phyloP scores from a whole-genome alignment of 1,140 invertebrate species.

The Drosophila pandora region DNA sequence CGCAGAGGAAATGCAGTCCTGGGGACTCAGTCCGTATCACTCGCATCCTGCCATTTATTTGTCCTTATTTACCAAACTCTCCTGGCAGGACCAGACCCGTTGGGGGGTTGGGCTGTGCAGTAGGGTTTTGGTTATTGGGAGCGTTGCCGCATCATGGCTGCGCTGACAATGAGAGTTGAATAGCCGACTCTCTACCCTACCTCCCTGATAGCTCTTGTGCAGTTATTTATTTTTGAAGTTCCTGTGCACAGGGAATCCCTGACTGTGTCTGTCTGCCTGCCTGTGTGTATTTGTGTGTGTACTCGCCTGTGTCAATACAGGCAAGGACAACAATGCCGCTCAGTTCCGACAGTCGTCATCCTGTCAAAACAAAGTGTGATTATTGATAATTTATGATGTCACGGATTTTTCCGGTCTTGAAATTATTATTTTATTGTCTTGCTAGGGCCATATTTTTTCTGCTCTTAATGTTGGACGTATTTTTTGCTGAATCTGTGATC shows the following conservation, averaged over 20 bases:
- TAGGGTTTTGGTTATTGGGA: slow-evolving; percentile 19
- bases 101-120: slow-evolving; percentile 7
- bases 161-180: slow-evolving; percentile 70
- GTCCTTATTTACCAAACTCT: slow-evolving; percentile 59
- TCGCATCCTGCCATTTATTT: slow-evolving; percentile 76
- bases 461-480: slow-evolving; percentile 26
- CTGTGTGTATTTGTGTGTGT: slow-evolving; percentile 23
- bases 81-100: slow-evolving; percentile 24
- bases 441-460: slow-evolving; percentile 27
- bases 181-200: slow-evolving; percentile 43
- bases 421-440: slow-evolving; percentile 69
- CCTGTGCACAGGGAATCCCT: slow-evolving; percentile 13
- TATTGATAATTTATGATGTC: slow-evolving; percentile 83
- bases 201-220: slow-evolving; percentile 51
- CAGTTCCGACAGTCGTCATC: slow-evolving; percentile 73
- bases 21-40: slow-evolving; percentile 45
- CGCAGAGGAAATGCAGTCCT: slow-evolving; percentile 41
- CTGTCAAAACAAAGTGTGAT: slow-evolving; percentile 83
- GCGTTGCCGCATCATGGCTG: slow-evolving; percentile 63
- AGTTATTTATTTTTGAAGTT: slow-evolving; percentile 55
- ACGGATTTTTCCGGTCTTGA: slow-evolving; percentile 66
- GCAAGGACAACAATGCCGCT: slow-evolving; percentile 69
- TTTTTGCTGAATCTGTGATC: slow-evolving; percentile 10
- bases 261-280: slow-evolving; percentile 5
- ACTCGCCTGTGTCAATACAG: slow-evolving; percentile 52